Evolutionary conservation across 2,888 invertebrate species (phyloP).

Genomic region (Anthrax anthrax): DNA sequence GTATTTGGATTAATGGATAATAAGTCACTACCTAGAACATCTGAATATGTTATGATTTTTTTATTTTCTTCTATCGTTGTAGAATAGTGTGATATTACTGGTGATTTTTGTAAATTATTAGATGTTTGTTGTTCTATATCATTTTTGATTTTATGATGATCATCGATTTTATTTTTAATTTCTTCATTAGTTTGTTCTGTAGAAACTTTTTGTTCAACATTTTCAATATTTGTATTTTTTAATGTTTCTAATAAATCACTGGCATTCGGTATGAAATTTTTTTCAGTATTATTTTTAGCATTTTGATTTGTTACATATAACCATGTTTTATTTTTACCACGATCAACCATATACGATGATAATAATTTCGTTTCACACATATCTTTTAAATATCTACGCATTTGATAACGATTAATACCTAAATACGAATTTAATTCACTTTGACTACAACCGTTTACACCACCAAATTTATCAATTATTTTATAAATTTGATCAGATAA

Average conservation of each 20-base stretch:
- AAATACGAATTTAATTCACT: slow-evolving; percentile 29
- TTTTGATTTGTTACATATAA: slow-evolving; percentile 25
- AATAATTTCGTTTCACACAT: slow-evolving; percentile 29
- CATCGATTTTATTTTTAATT: too few relatives aligned
- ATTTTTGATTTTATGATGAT: too few relatives aligned
- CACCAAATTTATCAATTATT: slow-evolving; percentile 34
- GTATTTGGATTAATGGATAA: too few relatives aligned
- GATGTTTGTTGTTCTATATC: too few relatives aligned
- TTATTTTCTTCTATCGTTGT: not conserved
- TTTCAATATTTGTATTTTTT: not conserved
- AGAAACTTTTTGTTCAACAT: too few relatives aligned
- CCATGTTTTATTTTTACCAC: slow-evolving; percentile 40
- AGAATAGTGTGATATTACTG: too few relatives aligned
- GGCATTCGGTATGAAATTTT: not conserved
- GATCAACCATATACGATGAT: slow-evolving; percentile 38
- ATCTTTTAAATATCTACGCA: slow-evolving; percentile 36
- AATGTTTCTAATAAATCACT: not conserved
- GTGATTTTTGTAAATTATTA: too few relatives aligned
- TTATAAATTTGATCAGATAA: slow-evolving; percentile 38
- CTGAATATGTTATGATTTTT: not conserved
- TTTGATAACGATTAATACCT: slow-evolving; percentile 34
- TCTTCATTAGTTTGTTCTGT: too few relatives aligned
- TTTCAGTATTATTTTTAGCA: not conserved
- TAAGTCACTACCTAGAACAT: not conserved
- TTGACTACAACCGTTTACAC: slow-evolving; percentile 40